Conservation (phyloP, 1,140 invertebrate species). For the Glossosoma conforme region DNA sequence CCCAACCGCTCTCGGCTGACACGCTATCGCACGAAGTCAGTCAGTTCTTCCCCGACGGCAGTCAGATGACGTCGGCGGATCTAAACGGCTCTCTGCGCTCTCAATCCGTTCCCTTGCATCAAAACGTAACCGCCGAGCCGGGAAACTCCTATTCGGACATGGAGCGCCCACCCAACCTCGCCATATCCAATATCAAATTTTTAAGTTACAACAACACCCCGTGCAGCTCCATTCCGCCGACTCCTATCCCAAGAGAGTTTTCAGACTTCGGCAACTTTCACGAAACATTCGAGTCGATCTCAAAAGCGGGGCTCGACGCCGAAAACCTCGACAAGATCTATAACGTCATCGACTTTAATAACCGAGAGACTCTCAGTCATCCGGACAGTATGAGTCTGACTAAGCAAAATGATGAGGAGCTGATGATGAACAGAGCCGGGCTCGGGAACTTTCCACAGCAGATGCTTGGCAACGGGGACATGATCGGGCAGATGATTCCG, state of each 20-base stretch:
- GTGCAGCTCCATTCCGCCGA: slow-evolving; percentile 61
- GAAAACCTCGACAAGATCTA: slow-evolving; percentile 50
- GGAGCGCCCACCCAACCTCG: slow-evolving; percentile 26
- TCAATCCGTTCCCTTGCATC: slow-evolving; percentile 70
- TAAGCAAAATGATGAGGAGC: slow-evolving; percentile 36
- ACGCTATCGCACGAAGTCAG: slow-evolving; percentile 50
- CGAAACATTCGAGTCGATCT: slow-evolving; percentile 45
- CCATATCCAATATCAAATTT: slow-evolving; percentile 33
- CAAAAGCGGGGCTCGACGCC: slow-evolving; percentile 48
- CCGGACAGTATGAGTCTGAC: slow-evolving; percentile 1
- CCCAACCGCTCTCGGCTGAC: slow-evolving; percentile 43
- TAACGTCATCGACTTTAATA: slow-evolving; percentile 42
- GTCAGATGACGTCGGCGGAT: slow-evolving; percentile 35
- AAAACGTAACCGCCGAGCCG: slow-evolving; percentile 38
- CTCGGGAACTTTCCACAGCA: neutral
- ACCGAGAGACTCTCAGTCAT: neutral
- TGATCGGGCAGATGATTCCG: slow-evolving; percentile 38
- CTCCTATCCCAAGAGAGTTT: slow-evolving; percentile 65
- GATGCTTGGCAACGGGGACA: slow-evolving; percentile 27
- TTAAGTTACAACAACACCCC: slow-evolving; percentile 53
- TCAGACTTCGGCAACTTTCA: slow-evolving; percentile 59
- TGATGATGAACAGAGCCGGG: slow-evolving; percentile 9
- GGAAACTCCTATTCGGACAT: too few species aligned
- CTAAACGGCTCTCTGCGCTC: slow-evolving; percentile 52
- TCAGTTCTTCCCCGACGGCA: slow-evolving; percentile 49